Base-by-base conservation (phyloP, 2,888 invertebrate genomes). In the Nephrotoma guestfalica region DNA sequence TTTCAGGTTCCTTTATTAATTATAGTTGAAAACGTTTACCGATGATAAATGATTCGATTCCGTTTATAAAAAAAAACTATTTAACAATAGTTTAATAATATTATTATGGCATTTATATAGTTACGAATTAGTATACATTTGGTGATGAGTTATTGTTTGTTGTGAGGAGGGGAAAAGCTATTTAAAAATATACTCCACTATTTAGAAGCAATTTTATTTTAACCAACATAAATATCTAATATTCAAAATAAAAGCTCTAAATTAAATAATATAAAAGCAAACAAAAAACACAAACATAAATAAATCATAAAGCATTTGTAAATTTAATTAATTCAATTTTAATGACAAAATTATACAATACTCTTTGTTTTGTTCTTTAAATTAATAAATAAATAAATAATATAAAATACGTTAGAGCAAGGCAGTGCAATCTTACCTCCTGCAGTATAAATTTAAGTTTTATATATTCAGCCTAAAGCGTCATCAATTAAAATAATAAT, bases 351-450 rank as follows among this genome's bases (percentile, higher is more conserved):
- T 71, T 30, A 71, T 71, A 30, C 30, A 71, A 13, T 84, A n/a
- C 41, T 84, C 84, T 84, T 84, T 42, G 84, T 84, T 85, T 85
- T 85, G 41, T 85, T 85, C 43, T 43, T 85, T 85, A 85, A 85
- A 18, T 43, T 41, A 84, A 84, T 84, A 15, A 41, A 84, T 42
- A 84, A 84, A 84, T 71, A 71, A 71, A 71, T 84, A 84, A 84
- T 41, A 84, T 30, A n/a, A 84, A 84, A 84, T 41, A 85, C 6
- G 85, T 85, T 85, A 85, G 85, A 85, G 85, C 85, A 87, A 88
- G 87, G 87, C 87, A 86, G 88, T 88, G 88, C 88, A 88, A 71
- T 88, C 88, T 88, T 88, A 88, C 88, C 88, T 88, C 85, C 85
- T 85, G 85, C 85, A 43, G 41, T 84, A 41, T 84, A 84, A 84